phyloP scores from a whole-genome alignment of 2,113 vertebrate genomes.

The Phaetusa simplex region DNA sequence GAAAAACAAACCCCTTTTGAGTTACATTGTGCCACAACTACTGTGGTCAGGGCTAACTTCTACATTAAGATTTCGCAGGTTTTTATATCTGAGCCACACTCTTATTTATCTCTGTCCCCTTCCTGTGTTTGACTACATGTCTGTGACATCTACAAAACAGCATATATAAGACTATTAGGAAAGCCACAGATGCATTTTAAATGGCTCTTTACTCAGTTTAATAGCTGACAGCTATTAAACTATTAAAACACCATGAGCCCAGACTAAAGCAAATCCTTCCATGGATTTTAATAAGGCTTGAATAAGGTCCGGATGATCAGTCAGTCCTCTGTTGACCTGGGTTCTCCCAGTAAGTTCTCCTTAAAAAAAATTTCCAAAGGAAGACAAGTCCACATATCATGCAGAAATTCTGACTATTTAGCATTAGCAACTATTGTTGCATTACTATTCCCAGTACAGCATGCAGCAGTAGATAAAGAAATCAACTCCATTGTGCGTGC shows the following conservation, averaged over 20 bases:
- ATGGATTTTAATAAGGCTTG: not conserved
- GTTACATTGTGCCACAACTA: not conserved
- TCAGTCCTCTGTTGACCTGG: not conserved
- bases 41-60: not conserved
- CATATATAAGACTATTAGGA: not conserved
- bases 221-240: conserved; percentile 3
- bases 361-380: not conserved
- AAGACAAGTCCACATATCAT: not conserved
- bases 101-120: not conserved
- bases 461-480: not conserved
- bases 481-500: not conserved
- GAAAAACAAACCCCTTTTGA: not conserved
- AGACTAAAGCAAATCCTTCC: not conserved
- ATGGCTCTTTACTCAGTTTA: not conserved
- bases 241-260: not conserved
- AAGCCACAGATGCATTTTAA: not conserved
- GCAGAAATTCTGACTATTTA: not conserved
- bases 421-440: not conserved
- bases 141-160: not conserved
- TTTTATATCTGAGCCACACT: not conserved
- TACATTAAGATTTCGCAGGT: not conserved
- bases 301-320: not conserved
- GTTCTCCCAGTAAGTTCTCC: not conserved
- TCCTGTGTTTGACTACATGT: not conserved
- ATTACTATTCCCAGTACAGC: not conserved